A percentile compares a stretch with the other conserved stretches of the same genome.
These are phyloP conservation scores for Centrocercus urophasianus DNA, from an alignment of 2,113 vertebrate species.

Conservation along the genomic window DNA sequence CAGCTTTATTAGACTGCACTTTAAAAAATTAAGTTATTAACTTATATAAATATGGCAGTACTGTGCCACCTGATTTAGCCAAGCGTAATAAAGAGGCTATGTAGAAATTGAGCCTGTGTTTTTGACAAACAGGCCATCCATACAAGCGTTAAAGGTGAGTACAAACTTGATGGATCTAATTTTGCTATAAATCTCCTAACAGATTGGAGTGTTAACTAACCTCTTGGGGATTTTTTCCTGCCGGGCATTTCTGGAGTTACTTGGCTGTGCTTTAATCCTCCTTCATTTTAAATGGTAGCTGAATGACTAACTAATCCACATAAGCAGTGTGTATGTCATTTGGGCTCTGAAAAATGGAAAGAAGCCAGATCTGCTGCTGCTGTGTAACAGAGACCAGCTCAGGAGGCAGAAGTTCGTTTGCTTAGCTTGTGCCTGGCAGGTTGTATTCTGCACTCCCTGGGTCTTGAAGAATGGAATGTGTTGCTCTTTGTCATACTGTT, in stretches of 20 bases:
- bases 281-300: conserved; percentile 29
- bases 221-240: background rate
- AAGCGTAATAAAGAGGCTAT: background rate
- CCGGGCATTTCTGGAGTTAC: conserved; percentile 8
- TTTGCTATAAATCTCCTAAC: background rate
- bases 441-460: background rate
- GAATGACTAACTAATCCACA: conserved; percentile 44
- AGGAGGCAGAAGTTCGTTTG: background rate
- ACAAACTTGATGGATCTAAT: background rate
- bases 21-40: background rate
- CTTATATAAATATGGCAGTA: background rate
- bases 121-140: background rate
- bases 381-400: background rate
- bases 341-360: background rate
- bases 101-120: background rate
- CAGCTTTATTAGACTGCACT: background rate
- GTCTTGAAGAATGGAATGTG: background rate
- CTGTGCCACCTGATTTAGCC: background rate
- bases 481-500: background rate
- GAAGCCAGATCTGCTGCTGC: conserved; percentile 4
- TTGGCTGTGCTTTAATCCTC: conserved; percentile 42
- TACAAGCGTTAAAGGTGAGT: background rate
- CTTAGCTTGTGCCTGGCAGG: background rate
- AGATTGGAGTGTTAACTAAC: conserved; percentile 17
- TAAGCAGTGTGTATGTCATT: conserved; percentile 13